Conservation (phyloP, 2,888 invertebrate genomes). For the Leptinotarsa haldemani region DNA sequence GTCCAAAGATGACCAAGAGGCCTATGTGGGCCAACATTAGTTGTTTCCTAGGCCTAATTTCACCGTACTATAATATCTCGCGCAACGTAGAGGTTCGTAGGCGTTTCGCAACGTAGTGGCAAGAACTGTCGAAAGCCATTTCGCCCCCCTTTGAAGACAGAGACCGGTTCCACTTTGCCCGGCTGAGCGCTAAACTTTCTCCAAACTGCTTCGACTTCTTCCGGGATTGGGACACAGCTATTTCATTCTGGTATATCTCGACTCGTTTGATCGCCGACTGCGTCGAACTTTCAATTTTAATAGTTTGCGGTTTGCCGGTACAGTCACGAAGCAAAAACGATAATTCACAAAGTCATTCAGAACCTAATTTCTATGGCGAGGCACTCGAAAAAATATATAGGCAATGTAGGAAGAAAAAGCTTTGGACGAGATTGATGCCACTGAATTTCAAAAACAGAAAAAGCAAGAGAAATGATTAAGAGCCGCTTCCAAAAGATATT, state of each 20-base stretch:
- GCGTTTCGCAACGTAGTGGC: slow-evolving; percentile 53
- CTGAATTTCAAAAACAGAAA: no score
- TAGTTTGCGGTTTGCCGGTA: slow-evolving; percentile 31
- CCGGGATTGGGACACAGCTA: slow-evolving; percentile 60
- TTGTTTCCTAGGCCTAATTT: not conserved
- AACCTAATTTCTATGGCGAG: not conserved
- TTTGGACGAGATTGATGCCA: no score
- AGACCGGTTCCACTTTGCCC: slow-evolving; percentile 58
- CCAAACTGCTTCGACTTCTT: slow-evolving; percentile 56
- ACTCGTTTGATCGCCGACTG: slow-evolving; percentile 33
- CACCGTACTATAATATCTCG: not conserved
- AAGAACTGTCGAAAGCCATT: slow-evolving; percentile 52
- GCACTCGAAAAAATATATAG: not conserved
- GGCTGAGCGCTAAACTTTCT: slow-evolving; percentile 58
- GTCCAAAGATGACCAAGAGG: no score
- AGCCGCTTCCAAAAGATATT: no score
- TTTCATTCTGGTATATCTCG: slow-evolving; percentile 36
- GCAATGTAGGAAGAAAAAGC: no score
- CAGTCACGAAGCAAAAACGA: not conserved
- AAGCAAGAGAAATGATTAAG: no score
- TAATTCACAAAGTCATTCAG: slow-evolving; percentile 2
- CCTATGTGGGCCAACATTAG: no score
- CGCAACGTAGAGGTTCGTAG: slow-evolving; percentile 36
- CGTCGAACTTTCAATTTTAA: slow-evolving; percentile 44
- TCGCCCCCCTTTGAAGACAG: slow-evolving; percentile 51